These are phyloP conservation scores for Harpagoxenus sublaevis DNA, from an alignment of 2,888 invertebrate species.

Conservation along the genomic window DNA sequence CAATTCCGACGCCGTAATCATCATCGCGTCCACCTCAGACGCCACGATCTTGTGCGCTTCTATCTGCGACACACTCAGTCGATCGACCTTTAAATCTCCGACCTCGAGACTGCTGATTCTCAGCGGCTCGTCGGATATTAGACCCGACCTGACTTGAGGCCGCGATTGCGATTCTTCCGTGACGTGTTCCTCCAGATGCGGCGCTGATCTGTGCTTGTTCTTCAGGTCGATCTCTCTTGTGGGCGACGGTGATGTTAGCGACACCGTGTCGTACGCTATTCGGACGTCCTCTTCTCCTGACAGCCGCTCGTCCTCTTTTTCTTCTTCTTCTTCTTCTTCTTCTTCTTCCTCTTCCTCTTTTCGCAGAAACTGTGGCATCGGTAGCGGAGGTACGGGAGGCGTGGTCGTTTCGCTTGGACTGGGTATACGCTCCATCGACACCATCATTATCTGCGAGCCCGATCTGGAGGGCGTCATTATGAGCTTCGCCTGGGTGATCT, in stretches of 20 bases:
- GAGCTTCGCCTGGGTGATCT: conserved; percentile 83
- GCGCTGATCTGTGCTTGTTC: conserved; percentile 69
- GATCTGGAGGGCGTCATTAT: conserved; percentile 82
- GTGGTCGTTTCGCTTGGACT: conserved; percentile 74
- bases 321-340: conserved; percentile 16
- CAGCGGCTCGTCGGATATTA: conserved; percentile 81
- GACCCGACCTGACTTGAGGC: conserved; percentile 67
- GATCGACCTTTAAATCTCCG: conserved; percentile 92
- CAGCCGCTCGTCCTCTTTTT: conserved; percentile 11
- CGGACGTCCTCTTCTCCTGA: background rate
- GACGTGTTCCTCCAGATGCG: conserved; percentile 63
- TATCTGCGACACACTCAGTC: conserved; percentile 92
- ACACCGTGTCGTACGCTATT: conserved; percentile 61
- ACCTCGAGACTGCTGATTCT: conserved; percentile 90
- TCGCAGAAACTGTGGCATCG: conserved; percentile 59
- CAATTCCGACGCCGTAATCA: conserved; percentile 91
- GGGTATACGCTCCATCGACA: conserved; percentile 83
- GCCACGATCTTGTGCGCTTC: conserved; percentile 93
- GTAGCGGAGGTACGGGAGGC: conserved; percentile 79
- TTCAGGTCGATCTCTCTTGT: conserved; percentile 56
- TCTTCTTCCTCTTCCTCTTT: conserved; percentile 43
- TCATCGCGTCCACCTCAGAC: conserved; percentile 93
- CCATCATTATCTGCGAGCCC: conserved; percentile 83
- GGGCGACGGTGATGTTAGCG: conserved; percentile 66
- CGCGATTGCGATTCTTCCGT: conserved; percentile 48